These are phyloP conservation scores for Tanypteryx hageni DNA, from an alignment of 2,888 invertebrate genomes.

Conservation along the genomic window DNA sequence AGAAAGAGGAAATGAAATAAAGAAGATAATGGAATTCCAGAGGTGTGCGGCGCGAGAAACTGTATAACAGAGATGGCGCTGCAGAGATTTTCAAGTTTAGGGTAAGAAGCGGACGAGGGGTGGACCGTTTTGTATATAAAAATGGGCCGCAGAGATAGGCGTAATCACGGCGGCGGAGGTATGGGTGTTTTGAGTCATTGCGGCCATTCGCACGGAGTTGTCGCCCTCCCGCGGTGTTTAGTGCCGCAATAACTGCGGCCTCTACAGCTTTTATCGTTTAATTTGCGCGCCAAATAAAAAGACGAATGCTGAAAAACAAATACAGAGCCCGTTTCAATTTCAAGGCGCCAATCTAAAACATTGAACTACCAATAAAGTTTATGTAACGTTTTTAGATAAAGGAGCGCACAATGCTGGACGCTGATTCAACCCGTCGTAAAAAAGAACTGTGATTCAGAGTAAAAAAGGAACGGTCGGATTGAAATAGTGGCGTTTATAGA, in stretches of 20 bases:
- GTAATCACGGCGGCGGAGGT: neutral
- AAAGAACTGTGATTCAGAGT: neutral
- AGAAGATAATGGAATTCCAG: too few relatives aligned
- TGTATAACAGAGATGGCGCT: too few relatives aligned
- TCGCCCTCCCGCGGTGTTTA: neutral
- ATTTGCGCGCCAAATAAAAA: neutral
- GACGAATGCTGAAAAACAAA: neutral
- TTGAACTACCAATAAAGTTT: neutral
- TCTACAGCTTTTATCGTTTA: neutral
- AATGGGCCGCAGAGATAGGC: neutral
- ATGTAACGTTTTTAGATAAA: neutral
- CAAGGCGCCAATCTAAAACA: neutral
- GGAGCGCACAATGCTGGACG: neutral
- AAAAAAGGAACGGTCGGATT: neutral
- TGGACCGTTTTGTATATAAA: too few relatives aligned
- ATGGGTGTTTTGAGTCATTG: too few relatives aligned
- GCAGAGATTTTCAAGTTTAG: too few relatives aligned
- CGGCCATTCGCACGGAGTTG: neutral
- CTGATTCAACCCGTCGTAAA: neutral
- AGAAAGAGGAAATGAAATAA: too few relatives aligned
- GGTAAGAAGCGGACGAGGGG: too few relatives aligned
- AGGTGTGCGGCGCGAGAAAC: too few relatives aligned
- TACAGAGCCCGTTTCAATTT: neutral
- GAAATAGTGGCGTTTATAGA: too few relatives aligned
- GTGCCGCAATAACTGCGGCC: neutral